Conservation (phyloP, 1,140 invertebrate species). For the Heliconius eleuchia region DNA sequence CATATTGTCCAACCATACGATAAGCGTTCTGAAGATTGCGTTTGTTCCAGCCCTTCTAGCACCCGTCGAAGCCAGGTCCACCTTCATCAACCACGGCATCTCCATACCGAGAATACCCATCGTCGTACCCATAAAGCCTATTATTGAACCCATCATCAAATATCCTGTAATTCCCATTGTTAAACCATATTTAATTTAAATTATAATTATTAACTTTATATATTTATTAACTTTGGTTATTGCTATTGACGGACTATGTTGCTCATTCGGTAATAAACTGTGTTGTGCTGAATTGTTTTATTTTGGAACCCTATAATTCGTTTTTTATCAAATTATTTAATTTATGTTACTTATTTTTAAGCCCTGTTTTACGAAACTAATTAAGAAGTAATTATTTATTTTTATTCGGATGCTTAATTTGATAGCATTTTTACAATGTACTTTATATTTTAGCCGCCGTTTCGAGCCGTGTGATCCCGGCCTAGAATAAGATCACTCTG, state of each 20-base stretch:
- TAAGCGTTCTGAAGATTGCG: conserved; percentile 39
- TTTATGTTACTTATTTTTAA: no score
- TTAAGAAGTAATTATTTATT: no score
- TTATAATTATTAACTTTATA: no score
- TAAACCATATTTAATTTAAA: conserved; percentile 13
- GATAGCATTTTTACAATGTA: no score
- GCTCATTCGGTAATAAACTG: conserved; percentile 36
- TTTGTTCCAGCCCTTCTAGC: conserved; percentile 45
- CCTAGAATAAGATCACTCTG: no score
- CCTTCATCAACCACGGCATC: conserved; percentile 56
- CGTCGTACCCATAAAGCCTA: conserved; percentile 41
- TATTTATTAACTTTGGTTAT: neutral
- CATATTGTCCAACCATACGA: neutral
- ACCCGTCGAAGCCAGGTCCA: conserved; percentile 46
- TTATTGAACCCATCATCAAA: conserved; percentile 47
- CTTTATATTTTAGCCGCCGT: no score
- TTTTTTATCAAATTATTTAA: no score
- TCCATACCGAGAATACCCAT: conserved; percentile 42
- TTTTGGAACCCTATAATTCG: conserved; percentile 21
- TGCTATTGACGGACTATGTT: neutral
- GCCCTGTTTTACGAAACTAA: no score
- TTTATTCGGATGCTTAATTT: no score
- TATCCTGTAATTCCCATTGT: conserved; percentile 19
- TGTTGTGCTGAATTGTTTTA: conserved; percentile 37
- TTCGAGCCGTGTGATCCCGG: no score